phyloP scores from a whole-genome alignment of 2,797 vertebrate species.

The Melanotaenia pygmaea region DNA sequence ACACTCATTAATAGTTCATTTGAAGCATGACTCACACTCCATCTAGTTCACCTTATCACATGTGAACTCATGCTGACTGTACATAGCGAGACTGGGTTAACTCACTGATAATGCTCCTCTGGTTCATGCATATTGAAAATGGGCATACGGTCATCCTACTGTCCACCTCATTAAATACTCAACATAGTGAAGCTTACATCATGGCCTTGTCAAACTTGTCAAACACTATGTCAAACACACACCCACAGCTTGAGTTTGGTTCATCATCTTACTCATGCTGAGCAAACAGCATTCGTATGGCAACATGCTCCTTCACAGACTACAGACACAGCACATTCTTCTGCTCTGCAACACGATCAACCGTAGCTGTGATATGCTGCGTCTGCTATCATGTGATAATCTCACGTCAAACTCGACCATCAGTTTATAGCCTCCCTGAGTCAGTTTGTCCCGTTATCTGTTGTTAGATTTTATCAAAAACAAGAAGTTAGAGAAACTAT shows the following conservation, averaged over 20 bases:
- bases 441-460: neutral
- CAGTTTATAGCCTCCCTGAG: neutral
- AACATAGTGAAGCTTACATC: constrained; percentile 65
- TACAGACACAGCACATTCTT: constrained; percentile 62
- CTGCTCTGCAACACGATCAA: constrained; percentile 52
- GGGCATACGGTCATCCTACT: constrained; percentile 31
- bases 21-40: constrained; percentile 3
- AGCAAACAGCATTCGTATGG: constrained; percentile 61
- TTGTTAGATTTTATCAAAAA: neutral
- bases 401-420: neutral
- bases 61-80: neutral
- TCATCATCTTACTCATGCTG: constrained; percentile 72
- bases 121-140: constrained; percentile 8
- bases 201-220: constrained; percentile 29
- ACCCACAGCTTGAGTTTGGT: constrained; percentile 68
- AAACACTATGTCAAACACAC: constrained; percentile 49
- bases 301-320: constrained; percentile 54
- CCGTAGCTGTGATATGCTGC: constrained; percentile 45
- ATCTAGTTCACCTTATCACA: neutral
- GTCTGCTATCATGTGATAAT: constrained; percentile 29
- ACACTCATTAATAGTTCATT: constrained; percentile 10
- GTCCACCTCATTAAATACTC: constrained; percentile 52
- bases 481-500: neutral
- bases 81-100: constrained; percentile 8
- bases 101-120: neutral